Evolutionary conservation across 2,797 vertebrate species (phyloP).

Genomic region (Salarias fasciatus): DNA sequence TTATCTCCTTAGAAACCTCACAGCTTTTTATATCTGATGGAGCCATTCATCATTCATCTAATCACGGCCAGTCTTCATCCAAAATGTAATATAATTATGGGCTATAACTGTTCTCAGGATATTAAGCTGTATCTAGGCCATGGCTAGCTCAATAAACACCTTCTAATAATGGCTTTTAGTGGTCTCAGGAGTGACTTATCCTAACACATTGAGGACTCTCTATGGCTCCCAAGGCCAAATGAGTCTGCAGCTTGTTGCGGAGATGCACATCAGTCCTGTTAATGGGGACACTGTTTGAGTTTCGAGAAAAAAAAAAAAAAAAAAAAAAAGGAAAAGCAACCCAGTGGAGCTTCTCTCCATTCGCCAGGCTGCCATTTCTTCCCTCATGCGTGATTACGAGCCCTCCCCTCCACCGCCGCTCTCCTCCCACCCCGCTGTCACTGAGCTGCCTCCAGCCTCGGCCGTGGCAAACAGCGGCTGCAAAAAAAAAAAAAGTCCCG

Average conservation of each 20-base stretch:
- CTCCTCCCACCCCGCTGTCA: constrained; percentile 56
- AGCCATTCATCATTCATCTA: constrained; percentile 74
- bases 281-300: constrained; percentile 64
- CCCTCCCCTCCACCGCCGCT: constrained; percentile 31
- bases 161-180: constrained; percentile 78
- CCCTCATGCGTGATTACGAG: constrained; percentile 70
- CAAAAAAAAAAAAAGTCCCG: constrained; percentile 23
- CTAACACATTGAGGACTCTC: constrained; percentile 66
- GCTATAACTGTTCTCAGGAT: constrained; percentile 73
- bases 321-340: constrained; percentile 17
- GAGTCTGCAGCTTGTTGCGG: constrained; percentile 65
- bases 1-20: constrained; percentile 40
- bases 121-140: constrained; percentile 75
- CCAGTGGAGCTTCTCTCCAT: constrained; percentile 55
- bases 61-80: constrained; percentile 68
- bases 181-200: constrained; percentile 74
- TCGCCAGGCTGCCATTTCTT: constrained; percentile 62
- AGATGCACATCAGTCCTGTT: constrained; percentile 72
- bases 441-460: constrained; percentile 52
- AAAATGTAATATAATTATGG: constrained; percentile 76
- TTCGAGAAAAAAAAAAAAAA: no score
- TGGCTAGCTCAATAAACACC: constrained; percentile 74
- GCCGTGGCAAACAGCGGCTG: constrained; percentile 42
- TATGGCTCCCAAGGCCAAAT: constrained; percentile 72
- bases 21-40: constrained; percentile 47